phyloP scores from a whole-genome alignment of 2,797 vertebrate species.

The Meda fulgida region DNA sequence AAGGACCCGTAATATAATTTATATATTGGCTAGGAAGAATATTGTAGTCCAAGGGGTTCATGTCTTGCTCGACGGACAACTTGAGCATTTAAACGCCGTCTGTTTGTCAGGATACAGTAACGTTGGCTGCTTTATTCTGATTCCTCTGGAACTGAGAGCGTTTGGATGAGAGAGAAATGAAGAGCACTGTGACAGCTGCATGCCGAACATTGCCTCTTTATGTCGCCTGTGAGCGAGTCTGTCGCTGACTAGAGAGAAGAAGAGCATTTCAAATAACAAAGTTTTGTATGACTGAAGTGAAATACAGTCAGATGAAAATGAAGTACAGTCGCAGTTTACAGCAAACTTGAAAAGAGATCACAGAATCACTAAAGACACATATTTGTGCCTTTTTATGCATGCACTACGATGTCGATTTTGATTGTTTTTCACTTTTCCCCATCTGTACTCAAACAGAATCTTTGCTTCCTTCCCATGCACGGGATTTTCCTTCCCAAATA shows the following conservation, averaged over 20 bases:
- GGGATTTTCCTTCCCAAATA: constrained; percentile 1
- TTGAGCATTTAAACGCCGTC: background rate
- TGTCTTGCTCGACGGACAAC: background rate
- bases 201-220: background rate
- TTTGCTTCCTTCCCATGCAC: background rate
- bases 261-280: background rate
- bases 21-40: background rate
- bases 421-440: background rate
- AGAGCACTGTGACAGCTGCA: constrained; percentile 8
- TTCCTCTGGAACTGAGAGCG: background rate
- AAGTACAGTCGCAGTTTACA: background rate
- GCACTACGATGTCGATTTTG: background rate
- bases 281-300: background rate
- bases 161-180: constrained; percentile 22
- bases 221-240: background rate
- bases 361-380: background rate
- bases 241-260: background rate
- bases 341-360: background rate
- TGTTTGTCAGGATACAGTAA: background rate
- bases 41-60: too few species aligned
- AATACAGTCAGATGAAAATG: too few species aligned
- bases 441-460: background rate
- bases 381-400: background rate
- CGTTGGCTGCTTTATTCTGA: background rate
- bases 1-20: too few species aligned